A percentile compares a stretch with the other conserved stretches of the same genome.
Evolutionary conservation across 2,888 invertebrate species (phyloP).

Genomic region (Orchestes rusci): DNA sequence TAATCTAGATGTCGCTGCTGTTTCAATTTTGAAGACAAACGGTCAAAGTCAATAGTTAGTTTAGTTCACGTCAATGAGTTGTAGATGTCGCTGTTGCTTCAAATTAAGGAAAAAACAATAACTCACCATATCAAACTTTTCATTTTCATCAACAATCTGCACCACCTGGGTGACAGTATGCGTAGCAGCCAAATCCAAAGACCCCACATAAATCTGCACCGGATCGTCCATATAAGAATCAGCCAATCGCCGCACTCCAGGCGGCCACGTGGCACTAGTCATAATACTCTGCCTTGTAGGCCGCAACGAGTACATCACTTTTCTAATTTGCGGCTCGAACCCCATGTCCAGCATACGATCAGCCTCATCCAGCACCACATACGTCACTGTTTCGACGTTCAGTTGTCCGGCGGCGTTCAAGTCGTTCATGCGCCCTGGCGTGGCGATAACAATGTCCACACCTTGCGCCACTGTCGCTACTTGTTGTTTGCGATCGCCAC

Average conservation of each 20-base stretch:
- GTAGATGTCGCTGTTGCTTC: too few relatives aligned
- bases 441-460: slow-evolving; percentile 93
- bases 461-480: slow-evolving; percentile 65
- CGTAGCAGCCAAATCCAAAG: slow-evolving; percentile 80
- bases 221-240: slow-evolving; percentile 84
- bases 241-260: slow-evolving; percentile 77
- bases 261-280: slow-evolving; percentile 96
- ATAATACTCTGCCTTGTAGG: slow-evolving; percentile 92
- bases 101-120: too few relatives aligned
- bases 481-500: slow-evolving; percentile 75
- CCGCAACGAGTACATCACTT: slow-evolving; percentile 69
- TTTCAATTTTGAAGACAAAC: too few relatives aligned
- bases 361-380: slow-evolving; percentile 88
- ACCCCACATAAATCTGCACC: slow-evolving; percentile 83
- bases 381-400: slow-evolving; percentile 74
- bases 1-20: too few relatives aligned
- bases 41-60: too few relatives aligned
- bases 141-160: slow-evolving; percentile 58
- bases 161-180: slow-evolving; percentile 80
- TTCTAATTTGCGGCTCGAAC: slow-evolving; percentile 82
- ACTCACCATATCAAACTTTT: slow-evolving; percentile 61
- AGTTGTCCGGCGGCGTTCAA: slow-evolving; percentile 59
- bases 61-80: too few relatives aligned
- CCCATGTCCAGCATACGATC: slow-evolving; percentile 85
- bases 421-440: slow-evolving; percentile 90